A percentile compares a stretch with the other conserved stretches of the same genome.
These are phyloP conservation scores for Tyto alba DNA, from an alignment of 2,113 vertebrate genomes.

Conservation along the genomic window DNA sequence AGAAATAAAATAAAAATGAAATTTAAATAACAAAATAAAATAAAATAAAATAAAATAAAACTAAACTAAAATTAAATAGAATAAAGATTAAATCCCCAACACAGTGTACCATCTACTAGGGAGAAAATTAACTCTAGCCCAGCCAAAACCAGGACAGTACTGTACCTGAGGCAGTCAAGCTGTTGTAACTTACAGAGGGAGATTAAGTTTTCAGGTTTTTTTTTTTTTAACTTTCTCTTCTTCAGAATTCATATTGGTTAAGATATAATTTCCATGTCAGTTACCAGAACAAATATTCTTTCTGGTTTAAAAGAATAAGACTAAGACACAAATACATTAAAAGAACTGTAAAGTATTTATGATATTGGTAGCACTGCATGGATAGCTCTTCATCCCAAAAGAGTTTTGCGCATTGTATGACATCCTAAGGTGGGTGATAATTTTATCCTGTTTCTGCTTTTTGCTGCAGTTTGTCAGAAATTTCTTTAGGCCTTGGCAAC, in stretches of 20 bases:
- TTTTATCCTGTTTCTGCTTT: not conserved
- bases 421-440: not conserved
- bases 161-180: not conserved
- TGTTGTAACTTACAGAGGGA: not conserved
- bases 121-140: too few relatives aligned
- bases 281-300: not conserved
- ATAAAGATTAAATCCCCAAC: too few relatives aligned
- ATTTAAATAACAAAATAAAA: too few relatives aligned
- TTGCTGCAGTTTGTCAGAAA: not conserved
- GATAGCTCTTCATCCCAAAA: not conserved
- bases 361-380: accelerated
- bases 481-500: not conserved
- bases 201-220: not conserved
- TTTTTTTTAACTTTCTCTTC: constrained; percentile 7
- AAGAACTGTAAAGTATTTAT: too few relatives aligned
- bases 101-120: too few relatives aligned
- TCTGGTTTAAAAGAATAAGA: not conserved
- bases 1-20: too few relatives aligned
- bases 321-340: not conserved
- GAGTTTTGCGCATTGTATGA: too few relatives aligned
- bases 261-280: not conserved
- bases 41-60: too few relatives aligned
- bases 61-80: too few relatives aligned
- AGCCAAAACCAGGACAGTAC: not conserved
- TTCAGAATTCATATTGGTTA: not conserved